Evolutionary conservation across 2,888 invertebrate genomes (phyloP), one percentile per base, ranked within the genome.

Genomic region (Latrodectus hesperus): DNA sequence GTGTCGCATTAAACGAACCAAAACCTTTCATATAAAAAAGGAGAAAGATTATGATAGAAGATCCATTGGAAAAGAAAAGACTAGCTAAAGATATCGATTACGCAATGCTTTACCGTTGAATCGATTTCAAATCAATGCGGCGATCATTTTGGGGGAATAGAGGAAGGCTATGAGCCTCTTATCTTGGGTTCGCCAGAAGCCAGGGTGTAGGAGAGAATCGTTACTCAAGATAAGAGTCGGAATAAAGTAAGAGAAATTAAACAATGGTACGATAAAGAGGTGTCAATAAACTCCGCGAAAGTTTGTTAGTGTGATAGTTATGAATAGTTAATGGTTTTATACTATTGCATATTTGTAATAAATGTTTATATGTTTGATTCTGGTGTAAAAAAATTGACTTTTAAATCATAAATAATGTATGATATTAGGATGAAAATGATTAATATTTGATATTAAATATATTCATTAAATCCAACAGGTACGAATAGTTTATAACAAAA

Each of bases 111-210:
- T 12, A 38, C 14, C 3, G 49, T 38, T 22, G 55, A 70, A 82
- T 82, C 75, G 82, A 80, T 80, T 72, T 72, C 64, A 80, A 80
- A 80, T 80, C 53, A 60, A 75, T 55, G 68, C 75, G 60, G 16
- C 17, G 68, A 55, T 74, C 53, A 70, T 82, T 76, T 17, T 9
- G 22, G 68, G 60, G 49, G 68, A 55, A 51, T 80, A n/a, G 22
- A 38, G 26, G 10, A 17, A 22, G 70, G 51, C 49, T 60, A 60
- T 11, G 55, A 55, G 67, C 49, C 70, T 74, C 75, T 82, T 82
- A 75, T 82, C 74, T 68, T 70, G 75, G 16, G 52, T 55, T 60
- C 73, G 22, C n/a, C 75, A 70, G 55, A 55, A 55, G 16, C 55
- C 55, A 11, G 16, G 55, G 3, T 55, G 55, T 22, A 55, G 55